Base-by-base conservation (phyloP, 2,888 invertebrate genomes). In the Allygus modestus region DNA sequence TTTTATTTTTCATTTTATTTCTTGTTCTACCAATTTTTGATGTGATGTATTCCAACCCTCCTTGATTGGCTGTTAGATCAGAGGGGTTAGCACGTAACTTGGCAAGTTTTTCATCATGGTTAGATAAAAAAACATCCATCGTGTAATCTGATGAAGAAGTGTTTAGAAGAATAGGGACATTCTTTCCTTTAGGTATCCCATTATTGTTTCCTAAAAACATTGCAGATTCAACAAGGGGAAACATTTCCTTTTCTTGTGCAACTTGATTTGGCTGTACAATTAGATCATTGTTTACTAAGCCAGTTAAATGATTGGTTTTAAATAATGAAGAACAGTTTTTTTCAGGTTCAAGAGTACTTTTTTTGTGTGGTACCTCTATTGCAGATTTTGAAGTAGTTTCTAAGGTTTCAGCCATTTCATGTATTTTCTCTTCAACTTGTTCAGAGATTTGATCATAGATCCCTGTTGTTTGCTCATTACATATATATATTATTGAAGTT, bases 271-370 rank as follows among this genome's bases (percentile, higher is more conserved):
- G 31, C 15, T 20, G 5, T 28, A 17, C 2, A 58, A 15, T 26
- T 58, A 12, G 58, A 23, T 20, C 26, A 9, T 20, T 58, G 26
- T 20, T 58, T 0, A 12, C 12, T 23, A 12, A 20, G 26, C 5
- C 17, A 26, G 26, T 20, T 23, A 23, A 23, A 5, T 23, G 4
- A 41, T 71, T 71, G 2, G 37, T 11, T 20, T 12, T 23, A 15
- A 71, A 71, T 28, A 15, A 23, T 23, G 71, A 2, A 4, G 11
- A 7, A 71, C 71, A 71, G 11, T 71, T 20, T n/a, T 20, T 41
- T 37, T 37, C n/a, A 28, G 71, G 71, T 41, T 2, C 9, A 17
- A 71, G 71, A 20, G 71, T 71, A 20, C 37, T 71, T 41, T 71
- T 71, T 20, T 20, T n/a, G 9, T 5, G 20, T 1, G 41, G 20